A percentile compares a stretch with the other conserved stretches of the same genome.
These are phyloP conservation scores for Lynx canadensis DNA, from an alignment of 2,113 vertebrate species.

Conservation along the genomic window DNA sequence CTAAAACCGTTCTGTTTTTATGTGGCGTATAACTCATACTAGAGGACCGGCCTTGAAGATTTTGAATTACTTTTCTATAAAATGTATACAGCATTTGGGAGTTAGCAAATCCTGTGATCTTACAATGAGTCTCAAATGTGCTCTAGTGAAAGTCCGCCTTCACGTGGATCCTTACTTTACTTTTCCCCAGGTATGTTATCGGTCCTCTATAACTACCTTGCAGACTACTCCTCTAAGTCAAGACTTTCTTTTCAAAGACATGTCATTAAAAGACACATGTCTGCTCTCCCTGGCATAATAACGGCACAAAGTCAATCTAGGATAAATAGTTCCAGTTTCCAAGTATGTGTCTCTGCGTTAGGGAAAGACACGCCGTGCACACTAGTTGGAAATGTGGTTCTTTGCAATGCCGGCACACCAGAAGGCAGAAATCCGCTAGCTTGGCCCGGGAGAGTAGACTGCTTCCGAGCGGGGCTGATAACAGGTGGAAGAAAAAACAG, in stretches of 20 bases:
- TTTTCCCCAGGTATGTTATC: neutral
- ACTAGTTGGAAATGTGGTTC: neutral
- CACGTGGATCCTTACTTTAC: no score
- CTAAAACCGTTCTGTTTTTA: neutral
- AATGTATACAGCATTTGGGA: neutral
- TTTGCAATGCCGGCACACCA: fast-evolving
- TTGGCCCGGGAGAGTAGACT: fast-evolving
- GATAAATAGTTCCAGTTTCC: neutral
- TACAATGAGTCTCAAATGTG: fast-evolving
- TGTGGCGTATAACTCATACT: neutral
- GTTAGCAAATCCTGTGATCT: no score
- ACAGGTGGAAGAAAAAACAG: neutral
- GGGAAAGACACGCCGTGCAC: neutral
- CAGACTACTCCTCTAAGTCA: neutral
- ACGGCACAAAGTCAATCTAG: neutral
- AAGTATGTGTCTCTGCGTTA: neutral
- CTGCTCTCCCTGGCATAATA: neutral
- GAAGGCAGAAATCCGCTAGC: fast-evolving
- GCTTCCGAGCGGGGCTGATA: neutral
- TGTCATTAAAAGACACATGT: neutral
- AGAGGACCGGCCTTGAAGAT: neutral
- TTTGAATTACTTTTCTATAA: neutral
- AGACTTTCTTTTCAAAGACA: neutral
- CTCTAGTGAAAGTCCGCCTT: fast-evolving
- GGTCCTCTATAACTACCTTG: neutral